Conservation (phyloP, 2,113 vertebrate species). For the Eulacestoma nigropectus region DNA sequence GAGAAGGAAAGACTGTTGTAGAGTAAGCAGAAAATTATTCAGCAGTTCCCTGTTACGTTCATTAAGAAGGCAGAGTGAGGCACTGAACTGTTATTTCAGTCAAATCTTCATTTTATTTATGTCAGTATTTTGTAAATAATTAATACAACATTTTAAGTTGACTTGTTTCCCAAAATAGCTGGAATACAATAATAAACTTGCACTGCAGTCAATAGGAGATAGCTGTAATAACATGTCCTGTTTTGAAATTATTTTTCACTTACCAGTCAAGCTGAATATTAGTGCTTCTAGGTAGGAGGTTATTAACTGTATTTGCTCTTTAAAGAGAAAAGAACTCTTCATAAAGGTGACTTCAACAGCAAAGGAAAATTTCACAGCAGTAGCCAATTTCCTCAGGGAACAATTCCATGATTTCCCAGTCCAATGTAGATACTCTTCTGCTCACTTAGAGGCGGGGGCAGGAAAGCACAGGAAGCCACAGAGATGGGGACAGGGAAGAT, state of each 20-base stretch:
- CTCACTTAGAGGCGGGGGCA: background rate
- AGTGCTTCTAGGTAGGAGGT: slow-evolving; percentile 2
- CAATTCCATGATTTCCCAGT: background rate
- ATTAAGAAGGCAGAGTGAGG: slow-evolving; percentile 34
- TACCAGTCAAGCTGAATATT: slow-evolving; percentile 2
- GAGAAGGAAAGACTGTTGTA: background rate
- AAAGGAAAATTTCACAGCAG: background rate
- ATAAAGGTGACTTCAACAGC: background rate
- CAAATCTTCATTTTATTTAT: slow-evolving; percentile 54
- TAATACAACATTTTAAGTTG: slow-evolving; percentile 65
- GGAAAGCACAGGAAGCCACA: background rate
- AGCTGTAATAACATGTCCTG: background rate
- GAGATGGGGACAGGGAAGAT: background rate
- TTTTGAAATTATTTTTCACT: slow-evolving; percentile 30
- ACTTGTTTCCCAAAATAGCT: slow-evolving; percentile 60
- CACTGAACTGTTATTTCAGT: slow-evolving; percentile 35
- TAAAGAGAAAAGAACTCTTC: background rate
- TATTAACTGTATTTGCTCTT: slow-evolving; percentile 1
- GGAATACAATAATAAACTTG: slow-evolving; percentile 26
- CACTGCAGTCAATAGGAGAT: background rate
- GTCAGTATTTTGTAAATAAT: slow-evolving; percentile 72
- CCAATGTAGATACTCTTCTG: background rate
- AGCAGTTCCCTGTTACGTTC: slow-evolving; percentile 28
- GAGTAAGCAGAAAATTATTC: slow-evolving; percentile 62
- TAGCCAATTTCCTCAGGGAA: background rate